Conservation (phyloP, 2,113 vertebrate genomes). For the Scopus umbretta region DNA sequence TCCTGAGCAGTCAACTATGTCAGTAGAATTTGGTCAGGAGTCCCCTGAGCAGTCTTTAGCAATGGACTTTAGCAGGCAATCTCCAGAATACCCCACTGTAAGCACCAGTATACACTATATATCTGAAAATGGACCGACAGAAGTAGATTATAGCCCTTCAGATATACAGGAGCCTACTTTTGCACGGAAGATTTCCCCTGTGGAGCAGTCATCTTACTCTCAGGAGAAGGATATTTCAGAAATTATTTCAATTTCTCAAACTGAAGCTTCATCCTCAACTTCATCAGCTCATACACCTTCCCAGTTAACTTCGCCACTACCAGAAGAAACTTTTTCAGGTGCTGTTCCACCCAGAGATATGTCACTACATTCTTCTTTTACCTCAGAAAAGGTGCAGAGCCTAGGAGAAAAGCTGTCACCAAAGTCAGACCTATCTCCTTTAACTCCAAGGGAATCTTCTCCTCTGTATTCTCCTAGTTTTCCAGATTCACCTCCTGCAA, state of each 20-base stretch:
- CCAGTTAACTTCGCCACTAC: conserved; percentile 80
- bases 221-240: conserved; percentile 82
- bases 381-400: conserved; percentile 74
- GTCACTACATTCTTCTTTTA: conserved; percentile 80
- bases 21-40: conserved; percentile 85
- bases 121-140: conserved; percentile 93
- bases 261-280: conserved; percentile 89
- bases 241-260: conserved; percentile 85
- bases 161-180: conserved; percentile 74
- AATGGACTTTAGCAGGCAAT: conserved; percentile 91
- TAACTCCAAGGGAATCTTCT: conserved; percentile 76
- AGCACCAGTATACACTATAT: conserved; percentile 74
- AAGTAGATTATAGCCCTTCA: conserved; percentile 90
- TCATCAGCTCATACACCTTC: conserved; percentile 91
- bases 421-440: conserved; percentile 78
- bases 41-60: conserved; percentile 93
- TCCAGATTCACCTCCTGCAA: conserved; percentile 65
- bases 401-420: conserved; percentile 75
- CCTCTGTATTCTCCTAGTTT: conserved; percentile 74
- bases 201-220: conserved; percentile 78
- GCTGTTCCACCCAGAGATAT: conserved; percentile 78
- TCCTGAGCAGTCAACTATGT: conserved; percentile 88
- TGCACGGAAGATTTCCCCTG: conserved; percentile 65
- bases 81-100: conserved; percentile 83
- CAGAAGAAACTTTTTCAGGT: conserved; percentile 73